Evolutionary conservation across 2,113 vertebrate genomes (phyloP).

Genomic region (Sardina pilchardus): DNA sequence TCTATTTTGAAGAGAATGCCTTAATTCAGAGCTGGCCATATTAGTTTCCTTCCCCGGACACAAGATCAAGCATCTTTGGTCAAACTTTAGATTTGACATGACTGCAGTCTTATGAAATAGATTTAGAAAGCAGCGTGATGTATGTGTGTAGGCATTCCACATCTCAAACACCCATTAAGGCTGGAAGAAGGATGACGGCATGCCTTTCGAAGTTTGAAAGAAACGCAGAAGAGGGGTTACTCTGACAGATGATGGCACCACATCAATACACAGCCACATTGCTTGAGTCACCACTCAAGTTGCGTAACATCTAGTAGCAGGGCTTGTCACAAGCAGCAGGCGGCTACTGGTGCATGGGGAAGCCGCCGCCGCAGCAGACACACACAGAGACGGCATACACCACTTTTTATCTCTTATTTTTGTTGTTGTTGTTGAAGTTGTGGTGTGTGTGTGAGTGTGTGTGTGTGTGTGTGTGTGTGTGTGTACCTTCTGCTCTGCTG

Average conservation of each 20-base stretch:
- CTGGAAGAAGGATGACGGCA: background rate
- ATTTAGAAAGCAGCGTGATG: background rate
- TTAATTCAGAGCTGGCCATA: background rate
- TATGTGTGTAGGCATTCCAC: background rate
- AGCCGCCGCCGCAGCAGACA: background rate
- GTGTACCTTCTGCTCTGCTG: background rate
- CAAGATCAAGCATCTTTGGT: background rate
- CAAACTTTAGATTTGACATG: background rate
- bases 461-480: too few relatives aligned
- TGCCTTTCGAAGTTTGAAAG: background rate
- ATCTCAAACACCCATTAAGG: background rate
- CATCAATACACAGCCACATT: background rate
- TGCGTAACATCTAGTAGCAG: background rate
- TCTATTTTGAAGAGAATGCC: background rate
- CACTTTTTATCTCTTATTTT: background rate
- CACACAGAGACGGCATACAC: background rate
- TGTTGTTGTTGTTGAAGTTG: background rate
- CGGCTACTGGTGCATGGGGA: background rate
- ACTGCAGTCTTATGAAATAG: background rate
- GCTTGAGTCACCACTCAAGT: background rate
- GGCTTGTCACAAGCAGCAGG: background rate
- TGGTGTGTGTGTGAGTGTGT: too few relatives aligned
- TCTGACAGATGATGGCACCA: background rate
- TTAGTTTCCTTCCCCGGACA: background rate
- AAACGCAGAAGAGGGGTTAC: background rate